phyloP scores from a whole-genome alignment of 2,113 vertebrate species.

The Hemicordylus capensis region DNA sequence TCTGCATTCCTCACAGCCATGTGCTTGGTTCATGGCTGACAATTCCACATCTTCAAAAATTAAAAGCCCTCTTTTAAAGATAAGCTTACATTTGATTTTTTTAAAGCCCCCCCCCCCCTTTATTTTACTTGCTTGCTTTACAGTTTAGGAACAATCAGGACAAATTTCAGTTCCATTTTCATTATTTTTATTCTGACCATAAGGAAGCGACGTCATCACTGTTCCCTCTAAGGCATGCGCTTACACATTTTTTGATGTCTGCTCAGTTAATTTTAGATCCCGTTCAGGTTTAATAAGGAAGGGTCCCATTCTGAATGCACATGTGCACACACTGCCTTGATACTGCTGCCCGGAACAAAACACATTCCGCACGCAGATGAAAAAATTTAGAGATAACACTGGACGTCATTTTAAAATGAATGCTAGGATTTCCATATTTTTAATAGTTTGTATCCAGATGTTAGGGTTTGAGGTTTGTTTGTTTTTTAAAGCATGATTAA shows the following conservation, averaged over 20 bases:
- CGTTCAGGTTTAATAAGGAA: too few relatives aligned
- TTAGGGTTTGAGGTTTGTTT: not conserved
- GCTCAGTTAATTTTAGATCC: too few relatives aligned
- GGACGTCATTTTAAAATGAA: not conserved
- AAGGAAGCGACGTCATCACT: too few relatives aligned
- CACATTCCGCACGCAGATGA: too few relatives aligned
- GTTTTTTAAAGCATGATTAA: not conserved
- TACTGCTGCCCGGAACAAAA: too few relatives aligned
- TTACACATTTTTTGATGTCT: too few relatives aligned
- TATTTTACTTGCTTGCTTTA: not conserved
- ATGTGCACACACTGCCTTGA: too few relatives aligned
- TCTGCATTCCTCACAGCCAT: not conserved
- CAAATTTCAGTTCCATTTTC: not conserved
- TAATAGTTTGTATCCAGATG: not conserved
- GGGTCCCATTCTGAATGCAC: too few relatives aligned
- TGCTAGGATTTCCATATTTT: not conserved
- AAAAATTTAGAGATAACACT: too few relatives aligned
- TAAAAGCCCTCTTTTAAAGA: not conserved
- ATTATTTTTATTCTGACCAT: not conserved
- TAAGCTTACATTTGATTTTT: not conserved
- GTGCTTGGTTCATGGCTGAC: not conserved
- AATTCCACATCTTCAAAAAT: not conserved
- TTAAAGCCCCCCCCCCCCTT: not conserved
- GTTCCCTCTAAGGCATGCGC: too few relatives aligned
- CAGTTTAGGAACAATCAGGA: not conserved